Percentiles rank a stretch among this genome's conserved stretches.
Evolutionary conservation across 2,888 invertebrate genomes (phyloP).

Genomic region (Phymatocera aterrima): DNA sequence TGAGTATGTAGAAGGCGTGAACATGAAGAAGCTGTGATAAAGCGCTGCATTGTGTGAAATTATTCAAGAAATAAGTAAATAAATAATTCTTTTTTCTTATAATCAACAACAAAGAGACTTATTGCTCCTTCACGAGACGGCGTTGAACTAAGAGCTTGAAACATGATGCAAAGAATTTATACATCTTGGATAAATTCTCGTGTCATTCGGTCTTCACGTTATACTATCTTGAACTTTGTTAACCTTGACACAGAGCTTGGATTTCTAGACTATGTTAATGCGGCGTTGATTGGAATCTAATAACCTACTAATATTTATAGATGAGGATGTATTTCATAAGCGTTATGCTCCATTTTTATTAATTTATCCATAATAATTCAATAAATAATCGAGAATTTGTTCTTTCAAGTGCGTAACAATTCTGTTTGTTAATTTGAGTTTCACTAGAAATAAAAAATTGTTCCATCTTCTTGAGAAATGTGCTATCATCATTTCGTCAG

Average conservation of each 20-base stretch:
- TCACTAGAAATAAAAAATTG: neutral
- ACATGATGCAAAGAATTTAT: slow-evolving; percentile 63
- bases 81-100: neutral
- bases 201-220: slow-evolving; percentile 63
- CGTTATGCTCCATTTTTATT: neutral
- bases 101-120: neutral
- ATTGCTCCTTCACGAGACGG: neutral
- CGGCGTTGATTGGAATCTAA: neutral
- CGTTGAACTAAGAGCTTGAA: slow-evolving; percentile 56
- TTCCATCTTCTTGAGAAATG: neutral
- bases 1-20: slow-evolving; percentile 58
- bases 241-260: slow-evolving; percentile 44
- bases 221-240: slow-evolving; percentile 67
- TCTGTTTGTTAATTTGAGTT: neutral
- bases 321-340: neutral
- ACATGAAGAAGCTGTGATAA: slow-evolving; percentile 57
- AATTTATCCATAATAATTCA: neutral
- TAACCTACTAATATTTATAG: neutral
- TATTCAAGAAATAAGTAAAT: neutral
- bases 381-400: neutral
- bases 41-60: slow-evolving; percentile 59
- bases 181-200: slow-evolving; percentile 62
- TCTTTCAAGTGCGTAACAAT: neutral
- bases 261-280: neutral
- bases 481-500: neutral